Base-by-base conservation (phyloP, 2,113 vertebrate genomes). In the Cebidichthys violaceus region DNA sequence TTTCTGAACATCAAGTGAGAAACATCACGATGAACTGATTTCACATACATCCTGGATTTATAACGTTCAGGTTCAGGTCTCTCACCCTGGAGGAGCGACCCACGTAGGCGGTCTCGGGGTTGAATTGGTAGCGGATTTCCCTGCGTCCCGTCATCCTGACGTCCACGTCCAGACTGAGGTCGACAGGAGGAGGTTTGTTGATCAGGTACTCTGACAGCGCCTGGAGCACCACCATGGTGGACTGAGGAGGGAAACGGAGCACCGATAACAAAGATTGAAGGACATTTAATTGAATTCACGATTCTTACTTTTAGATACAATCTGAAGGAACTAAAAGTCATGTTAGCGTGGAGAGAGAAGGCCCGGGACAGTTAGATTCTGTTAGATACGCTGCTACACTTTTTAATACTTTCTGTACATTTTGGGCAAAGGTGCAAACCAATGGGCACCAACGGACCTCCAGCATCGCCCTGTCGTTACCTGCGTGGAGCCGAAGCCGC, bases 171-270 rank as follows among this genome's bases (percentile, higher is more conserved):
- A 96, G 91, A 27, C n/a, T 83, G 70, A 90, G 76, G 50, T 83
- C 79, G 0, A 29, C 9, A 0, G 87, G 5, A 6, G 90, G 79
- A 2, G 94, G 93, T 14, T 61, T 83, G 20, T 67, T 78, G 22
- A 93, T 27, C 27, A 92, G 75, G 85, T 94, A 96, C 81, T 90
- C 90, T 1, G 94, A 94, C 78, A 96, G 89, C 1, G 94, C 95
- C 77, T 96, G 95, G 1, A 95, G 91, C 6, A 95, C 95, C 65
- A 96, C 94, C 85, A 95, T 90, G 1, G 95, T 96, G 86, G 95
- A 91, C 95, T 96, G 82, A 27, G 11, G 0, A 1, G 35, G 17
- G 61, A 77, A 27, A 8, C 2, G 7, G 2, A 61, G 9, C 27
- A 2, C 1, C 27, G 24, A 27, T 17, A 9, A 22, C 6, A 60